Percentiles rank a stretch among this genome's conserved stretches.
phyloP scores from a whole-genome alignment of 2,888 invertebrate species.

The Polietes domitor region DNA sequence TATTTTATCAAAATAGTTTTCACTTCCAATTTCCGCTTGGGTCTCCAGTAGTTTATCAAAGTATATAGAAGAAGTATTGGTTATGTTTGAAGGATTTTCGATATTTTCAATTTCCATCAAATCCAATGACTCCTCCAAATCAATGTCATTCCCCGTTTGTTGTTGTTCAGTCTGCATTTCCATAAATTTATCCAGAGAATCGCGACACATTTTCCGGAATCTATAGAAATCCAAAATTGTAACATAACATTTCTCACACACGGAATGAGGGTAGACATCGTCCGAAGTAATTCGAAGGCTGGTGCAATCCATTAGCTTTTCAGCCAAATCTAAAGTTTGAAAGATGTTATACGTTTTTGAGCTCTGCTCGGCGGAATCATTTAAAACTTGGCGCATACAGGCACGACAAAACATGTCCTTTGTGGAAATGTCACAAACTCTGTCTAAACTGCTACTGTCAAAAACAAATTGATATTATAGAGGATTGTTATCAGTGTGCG shows the following conservation, averaged over 20 bases:
- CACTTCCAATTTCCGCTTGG: no score
- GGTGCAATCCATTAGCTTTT: slow-evolving; percentile 73
- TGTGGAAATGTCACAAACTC: background rate
- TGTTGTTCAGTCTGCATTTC: slow-evolving; percentile 30
- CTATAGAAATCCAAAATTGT: slow-evolving; percentile 64
- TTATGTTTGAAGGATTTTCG: background rate
- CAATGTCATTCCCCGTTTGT: no score
- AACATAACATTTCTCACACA: slow-evolving; percentile 64
- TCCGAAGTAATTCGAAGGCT: slow-evolving; percentile 65
- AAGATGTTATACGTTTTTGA: slow-evolving; percentile 42
- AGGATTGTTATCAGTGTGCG: no score
- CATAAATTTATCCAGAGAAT: slow-evolving; percentile 55
- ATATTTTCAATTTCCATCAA: no score
- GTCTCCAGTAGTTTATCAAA: no score
- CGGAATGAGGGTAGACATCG: slow-evolving; percentile 66
- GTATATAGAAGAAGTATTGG: no score
- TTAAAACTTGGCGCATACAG: background rate
- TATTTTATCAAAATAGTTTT: no score
- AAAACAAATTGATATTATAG: background rate
- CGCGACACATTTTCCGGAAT: slow-evolving; percentile 68
- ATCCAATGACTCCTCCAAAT: no score
- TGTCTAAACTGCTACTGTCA: background rate
- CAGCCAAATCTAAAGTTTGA: slow-evolving; percentile 68
- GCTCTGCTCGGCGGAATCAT: no score
- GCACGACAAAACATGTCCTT: background rate